Conservation (phyloP, 2,113 vertebrate species). For the Spilogale gracilis region DNA sequence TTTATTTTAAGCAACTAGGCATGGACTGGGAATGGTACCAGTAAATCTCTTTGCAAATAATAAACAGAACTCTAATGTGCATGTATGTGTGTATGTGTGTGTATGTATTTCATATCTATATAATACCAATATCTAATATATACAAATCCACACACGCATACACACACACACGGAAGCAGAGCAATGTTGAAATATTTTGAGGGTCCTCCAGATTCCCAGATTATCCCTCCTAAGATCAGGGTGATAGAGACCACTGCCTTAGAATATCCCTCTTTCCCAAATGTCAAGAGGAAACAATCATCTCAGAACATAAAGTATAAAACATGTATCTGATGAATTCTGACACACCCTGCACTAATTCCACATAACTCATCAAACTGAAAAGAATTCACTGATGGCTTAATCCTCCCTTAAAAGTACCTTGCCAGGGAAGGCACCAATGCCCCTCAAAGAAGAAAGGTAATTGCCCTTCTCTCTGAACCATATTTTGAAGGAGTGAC, state of each 20-base stretch:
- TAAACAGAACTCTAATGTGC: background rate
- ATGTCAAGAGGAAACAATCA: background rate
- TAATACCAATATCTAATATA: background rate
- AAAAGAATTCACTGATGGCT: background rate
- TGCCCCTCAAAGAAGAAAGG: background rate
- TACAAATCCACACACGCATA: too few relatives aligned
- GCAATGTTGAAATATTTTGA: background rate
- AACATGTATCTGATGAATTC: background rate
- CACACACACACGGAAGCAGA: background rate
- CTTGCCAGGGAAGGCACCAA: background rate
- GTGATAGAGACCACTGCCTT: background rate
- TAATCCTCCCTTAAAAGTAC: background rate
- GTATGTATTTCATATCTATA: too few relatives aligned
- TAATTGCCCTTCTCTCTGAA: background rate
- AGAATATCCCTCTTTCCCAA: background rate
- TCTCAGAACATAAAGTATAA: background rate
- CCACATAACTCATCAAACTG: background rate
- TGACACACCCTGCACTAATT: background rate
- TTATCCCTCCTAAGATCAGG: background rate
- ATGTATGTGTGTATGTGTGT: too few relatives aligned
- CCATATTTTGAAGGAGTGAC: background rate
- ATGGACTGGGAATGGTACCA: background rate
- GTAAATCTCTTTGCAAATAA: slow-evolving; percentile 1
- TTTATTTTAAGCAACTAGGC: background rate
- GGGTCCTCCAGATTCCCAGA: background rate